A percentile compares a stretch with the other conserved stretches of the same genome.
phyloP scores from a whole-genome alignment of 2,888 invertebrate genomes.

The Synergus umbraculus region DNA sequence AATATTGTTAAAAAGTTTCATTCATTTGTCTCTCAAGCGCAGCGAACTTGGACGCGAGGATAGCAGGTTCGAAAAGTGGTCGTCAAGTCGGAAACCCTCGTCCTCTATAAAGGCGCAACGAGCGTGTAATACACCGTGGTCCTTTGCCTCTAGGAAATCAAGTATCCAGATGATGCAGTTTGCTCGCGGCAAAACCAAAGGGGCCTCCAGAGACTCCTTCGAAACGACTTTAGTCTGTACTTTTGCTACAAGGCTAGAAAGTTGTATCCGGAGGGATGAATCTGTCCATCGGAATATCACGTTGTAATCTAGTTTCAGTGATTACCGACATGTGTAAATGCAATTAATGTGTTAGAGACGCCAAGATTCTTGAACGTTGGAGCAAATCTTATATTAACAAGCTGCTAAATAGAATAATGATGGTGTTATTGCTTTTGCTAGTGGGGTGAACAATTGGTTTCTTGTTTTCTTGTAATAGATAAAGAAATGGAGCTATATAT shows the following conservation, averaged over 20 bases:
- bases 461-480: not conserved
- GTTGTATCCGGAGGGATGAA: constrained; percentile 8
- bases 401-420: not conserved
- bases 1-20: not conserved
- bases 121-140: constrained; percentile 62
- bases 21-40: constrained; percentile 3
- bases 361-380: too few relatives aligned
- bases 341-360: not conserved
- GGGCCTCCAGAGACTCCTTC: constrained; percentile 52
- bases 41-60: constrained; percentile 17
- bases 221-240: constrained; percentile 23
- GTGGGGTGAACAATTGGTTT: not conserved
- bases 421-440: not conserved
- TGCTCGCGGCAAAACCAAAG: constrained; percentile 55
- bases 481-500: not conserved
- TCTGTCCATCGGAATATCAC: not conserved
- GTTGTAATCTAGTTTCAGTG: not conserved
- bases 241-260: constrained; percentile 9
- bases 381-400: too few relatives aligned
- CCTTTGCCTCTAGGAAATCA: constrained; percentile 59
- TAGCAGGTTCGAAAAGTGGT: not conserved
- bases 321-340: not conserved
- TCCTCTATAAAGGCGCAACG: constrained; percentile 48
- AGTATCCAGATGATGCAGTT: constrained; percentile 65
- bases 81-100: not conserved